Percentiles rank a stretch among this genome's conserved stretches.
phyloP scores from a whole-genome alignment of 2,797 vertebrate genomes.

The Eidolon dupreanum region DNA sequence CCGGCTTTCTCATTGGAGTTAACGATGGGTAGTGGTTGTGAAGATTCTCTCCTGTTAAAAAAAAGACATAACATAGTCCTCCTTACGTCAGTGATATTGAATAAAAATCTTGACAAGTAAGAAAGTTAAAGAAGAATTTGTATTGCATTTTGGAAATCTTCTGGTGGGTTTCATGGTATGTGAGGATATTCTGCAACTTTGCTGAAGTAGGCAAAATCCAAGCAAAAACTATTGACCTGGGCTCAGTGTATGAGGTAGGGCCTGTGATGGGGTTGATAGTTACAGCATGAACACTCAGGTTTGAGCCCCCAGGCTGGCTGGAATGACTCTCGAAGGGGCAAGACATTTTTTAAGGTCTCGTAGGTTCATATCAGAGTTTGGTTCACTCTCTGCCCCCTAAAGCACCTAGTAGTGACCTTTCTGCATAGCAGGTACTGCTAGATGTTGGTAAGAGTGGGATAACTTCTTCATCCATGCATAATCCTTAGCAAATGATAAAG shows the following conservation, averaged over 20 bases:
- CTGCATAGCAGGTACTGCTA: not conserved
- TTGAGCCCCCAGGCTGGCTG: not conserved
- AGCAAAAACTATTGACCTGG: not conserved
- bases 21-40: not conserved
- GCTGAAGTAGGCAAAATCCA: not conserved
- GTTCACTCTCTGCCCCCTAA: not conserved
- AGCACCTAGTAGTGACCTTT: not conserved
- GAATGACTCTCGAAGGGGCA: not conserved
- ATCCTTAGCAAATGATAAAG: not conserved
- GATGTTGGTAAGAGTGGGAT: not conserved
- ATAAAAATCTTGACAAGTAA: not conserved
- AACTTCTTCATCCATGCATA: not conserved
- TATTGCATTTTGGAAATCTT: not conserved
- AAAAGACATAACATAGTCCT: not conserved
- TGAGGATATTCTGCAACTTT: not conserved
- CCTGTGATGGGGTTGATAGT: not conserved
- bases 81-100: not conserved
- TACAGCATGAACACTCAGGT: not conserved
- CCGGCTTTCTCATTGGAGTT: not conserved
- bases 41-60: not conserved
- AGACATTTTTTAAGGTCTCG: not conserved
- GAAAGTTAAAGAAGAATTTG: not conserved
- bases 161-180: not conserved
- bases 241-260: not conserved
- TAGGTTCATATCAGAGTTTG: not conserved